Base-by-base conservation (phyloP, 2,113 vertebrate species). In the Albula goreensis region DNA sequence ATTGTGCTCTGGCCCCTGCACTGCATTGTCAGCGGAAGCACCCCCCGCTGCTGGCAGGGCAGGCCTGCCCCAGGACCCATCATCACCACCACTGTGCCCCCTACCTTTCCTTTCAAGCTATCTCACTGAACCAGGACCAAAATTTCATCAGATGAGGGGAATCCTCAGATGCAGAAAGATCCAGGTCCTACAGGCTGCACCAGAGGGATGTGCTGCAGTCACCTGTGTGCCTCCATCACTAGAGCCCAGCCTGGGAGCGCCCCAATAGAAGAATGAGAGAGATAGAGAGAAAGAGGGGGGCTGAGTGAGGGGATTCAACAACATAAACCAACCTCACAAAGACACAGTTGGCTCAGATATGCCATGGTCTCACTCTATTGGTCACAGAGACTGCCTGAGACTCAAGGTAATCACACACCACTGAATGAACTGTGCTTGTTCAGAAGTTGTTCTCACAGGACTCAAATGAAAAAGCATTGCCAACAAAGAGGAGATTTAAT, bases 1-100 rank as follows among this genome's bases (percentile, higher is more conserved):
- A 85, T 97, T 79, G 90, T 96, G 2, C 91, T 97, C 0, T 97
- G 96, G 96, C 96, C 96, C 0, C 92, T 96, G 48, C 95, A 96
- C 82, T 97, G 96, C 0, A 93, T 94, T 0, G 85, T 97, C 48
- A 93, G 89, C 88, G 96, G 93, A 0, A 94, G 94, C 0, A 96
- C 91, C 66, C 91, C 96, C 51, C 92, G 94, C 91, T 94, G 94
- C 81, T 22, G 86, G 0, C 85, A 86, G 66, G 12, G 50, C 17
- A 2, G 19, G 13, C 0, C 51, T 0, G 3, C 63, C n/a, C 80
- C 63, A 2, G 4, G 2, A 15, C 6, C 3, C 6, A 0, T 0
- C 2, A 3, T 50, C 2, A 4, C 52, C 13, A 79, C 10, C 4
- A 57, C 41, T 41, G n/a, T 2, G 50, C 50, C 50, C 80, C 80